A percentile compares a stretch with the other conserved stretches of the same genome.
Conservation (phyloP, 2,797 vertebrate genomes). For the Aulostomus chinensis region DNA sequence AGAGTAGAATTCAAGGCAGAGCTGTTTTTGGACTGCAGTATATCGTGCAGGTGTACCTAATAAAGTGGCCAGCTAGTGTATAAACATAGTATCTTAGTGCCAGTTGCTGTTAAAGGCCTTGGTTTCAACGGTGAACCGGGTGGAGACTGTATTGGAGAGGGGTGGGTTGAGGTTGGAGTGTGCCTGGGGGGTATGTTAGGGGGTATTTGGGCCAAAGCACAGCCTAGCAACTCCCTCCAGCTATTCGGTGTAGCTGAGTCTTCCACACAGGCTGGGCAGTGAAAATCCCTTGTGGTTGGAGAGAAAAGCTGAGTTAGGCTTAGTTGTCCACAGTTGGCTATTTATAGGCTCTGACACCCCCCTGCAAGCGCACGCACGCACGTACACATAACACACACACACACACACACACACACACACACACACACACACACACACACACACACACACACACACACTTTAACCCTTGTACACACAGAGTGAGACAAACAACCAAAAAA, state of each 20-base stretch:
- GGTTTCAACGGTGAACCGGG: constrained; percentile 8
- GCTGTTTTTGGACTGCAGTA: too few relatives aligned
- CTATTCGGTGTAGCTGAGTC: constrained; percentile 53
- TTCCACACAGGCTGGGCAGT: constrained; percentile 47
- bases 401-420: too few relatives aligned
- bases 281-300: constrained; percentile 65
- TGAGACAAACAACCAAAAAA: constrained; percentile 16
- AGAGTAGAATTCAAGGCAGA: too few relatives aligned
- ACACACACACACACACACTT: too few relatives aligned
- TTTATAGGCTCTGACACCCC: constrained; percentile 51
- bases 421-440: too few relatives aligned
- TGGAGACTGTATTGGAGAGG: constrained; percentile 19
- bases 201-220: constrained; percentile 36
- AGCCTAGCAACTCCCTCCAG: constrained; percentile 52
- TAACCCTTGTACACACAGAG: constrained; percentile 21
- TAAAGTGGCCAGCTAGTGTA: too few relatives aligned
- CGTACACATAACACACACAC: too few relatives aligned
- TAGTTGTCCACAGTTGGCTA: constrained; percentile 53
- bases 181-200: not conserved
- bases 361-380: not conserved
- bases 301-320: constrained; percentile 63
- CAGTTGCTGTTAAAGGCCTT: not conserved
- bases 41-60: too few relatives aligned
- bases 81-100: constrained; percentile 1
- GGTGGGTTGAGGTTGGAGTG: constrained; percentile 1